Evolutionary conservation across 2,797 vertebrate genomes (phyloP), one percentile per base, ranked within the genome.

Genomic region (Cetoscarus ocellatus): DNA sequence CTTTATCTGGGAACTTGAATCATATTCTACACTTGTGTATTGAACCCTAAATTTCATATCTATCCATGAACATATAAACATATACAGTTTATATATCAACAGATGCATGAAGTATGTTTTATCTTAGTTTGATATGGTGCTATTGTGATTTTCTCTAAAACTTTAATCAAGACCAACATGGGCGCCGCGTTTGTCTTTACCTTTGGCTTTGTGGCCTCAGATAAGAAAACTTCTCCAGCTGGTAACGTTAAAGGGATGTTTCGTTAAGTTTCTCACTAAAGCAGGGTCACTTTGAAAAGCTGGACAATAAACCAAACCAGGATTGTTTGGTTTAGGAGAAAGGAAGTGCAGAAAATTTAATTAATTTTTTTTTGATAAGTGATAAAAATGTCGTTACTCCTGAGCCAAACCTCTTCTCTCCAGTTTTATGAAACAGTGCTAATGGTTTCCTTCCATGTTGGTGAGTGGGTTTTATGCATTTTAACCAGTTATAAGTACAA

Each of bases 91-190:
- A 73, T 77, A 69, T 77, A 82, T 77, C 63, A 77, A 72, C 71
- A 84, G 73, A 77, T 89, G 91, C 91, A 92, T 92, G 91, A 80
- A 49, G 72, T 83, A 82, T 73, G 82, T 84, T 90, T 85, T 76
- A 80, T 39, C 5, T 86, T 82, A 67, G 81, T 84, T 84, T 90
- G 81, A 92, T 77, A 85, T 86, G 93, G 93, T 93, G 93, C 93
- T 94, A 93, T 78, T 71, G 71, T 84, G 79, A 87, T 83, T 78
- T 84, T 89, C 64, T 82, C 70, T 27, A 56, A 88, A 79, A 77
- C 36, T 67, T 70, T 35, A 77, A 59, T 56, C 71, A 67, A 89
- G 79, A 80, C 70, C 70, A 69, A 73, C 69, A 75, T 74, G 81
- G 81, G 70, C 68, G 70, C 71, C 72, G 73, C 61, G 69, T 57